Evolutionary conservation across 2,113 vertebrate species (phyloP).

Genomic region (Cynopterus brachyotis): DNA sequence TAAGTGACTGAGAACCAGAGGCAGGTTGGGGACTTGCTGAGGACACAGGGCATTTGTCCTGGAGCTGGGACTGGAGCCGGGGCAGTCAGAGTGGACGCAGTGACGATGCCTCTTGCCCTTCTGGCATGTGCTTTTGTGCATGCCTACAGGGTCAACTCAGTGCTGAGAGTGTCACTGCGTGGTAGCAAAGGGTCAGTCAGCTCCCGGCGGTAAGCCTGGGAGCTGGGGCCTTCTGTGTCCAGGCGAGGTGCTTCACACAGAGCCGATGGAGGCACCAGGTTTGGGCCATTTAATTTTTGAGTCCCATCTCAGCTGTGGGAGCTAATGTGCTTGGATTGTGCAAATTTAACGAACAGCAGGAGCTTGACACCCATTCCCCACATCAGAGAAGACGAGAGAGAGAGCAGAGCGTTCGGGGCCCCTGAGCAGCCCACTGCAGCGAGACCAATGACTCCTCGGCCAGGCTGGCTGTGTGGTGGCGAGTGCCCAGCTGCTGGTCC

Average conservation of each 20-base stretch:
- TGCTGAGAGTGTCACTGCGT: not conserved
- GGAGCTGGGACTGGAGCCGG: not conserved
- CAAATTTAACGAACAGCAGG: slow-evolving; percentile 5
- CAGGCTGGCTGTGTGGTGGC: fast-evolving
- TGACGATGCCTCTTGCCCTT: not conserved
- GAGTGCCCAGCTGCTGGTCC: not conserved
- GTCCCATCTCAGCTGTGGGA: not conserved
- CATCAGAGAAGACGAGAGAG: not conserved
- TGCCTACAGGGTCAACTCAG: not conserved
- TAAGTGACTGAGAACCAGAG: not conserved
- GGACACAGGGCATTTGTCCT: not conserved
- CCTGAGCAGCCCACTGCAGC: not conserved
- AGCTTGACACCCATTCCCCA: not conserved
- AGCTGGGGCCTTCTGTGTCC: not conserved
- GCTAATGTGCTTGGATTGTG: not conserved
- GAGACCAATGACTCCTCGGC: not conserved
- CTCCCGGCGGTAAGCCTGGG: not conserved
- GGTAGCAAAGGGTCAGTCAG: not conserved
- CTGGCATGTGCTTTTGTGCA: not conserved
- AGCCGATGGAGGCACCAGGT: not conserved
- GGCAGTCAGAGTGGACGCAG: not conserved
- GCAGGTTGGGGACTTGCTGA: not conserved
- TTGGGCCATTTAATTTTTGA: slow-evolving; percentile 25
- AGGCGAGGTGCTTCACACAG: fast-evolving
- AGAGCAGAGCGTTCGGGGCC: not conserved